Conservation (phyloP, 2,113 vertebrate species). For the Setophaga petechia region DNA sequence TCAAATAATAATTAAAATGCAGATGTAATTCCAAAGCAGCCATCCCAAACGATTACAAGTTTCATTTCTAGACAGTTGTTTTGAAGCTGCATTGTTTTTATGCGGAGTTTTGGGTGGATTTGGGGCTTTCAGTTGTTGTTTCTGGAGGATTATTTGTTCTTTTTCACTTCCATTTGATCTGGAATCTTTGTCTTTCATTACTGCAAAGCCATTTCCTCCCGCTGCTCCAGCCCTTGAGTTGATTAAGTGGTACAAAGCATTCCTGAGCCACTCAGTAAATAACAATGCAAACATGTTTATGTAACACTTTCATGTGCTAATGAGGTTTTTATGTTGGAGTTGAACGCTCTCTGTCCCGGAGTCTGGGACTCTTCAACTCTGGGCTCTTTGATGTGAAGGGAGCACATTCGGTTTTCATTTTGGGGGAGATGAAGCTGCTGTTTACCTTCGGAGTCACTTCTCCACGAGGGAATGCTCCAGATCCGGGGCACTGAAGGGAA, state of each 20-base stretch:
- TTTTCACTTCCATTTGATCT: neutral
- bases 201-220: constrained; percentile 46
- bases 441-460: constrained; percentile 6
- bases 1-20: neutral
- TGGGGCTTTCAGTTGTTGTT: neutral
- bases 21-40: neutral
- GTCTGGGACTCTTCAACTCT: constrained; percentile 31
- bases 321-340: constrained; percentile 10
- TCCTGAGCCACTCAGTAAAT: constrained; percentile 49
- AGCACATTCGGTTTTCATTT: constrained; percentile 19
- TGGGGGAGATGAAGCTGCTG: neutral
- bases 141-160: neutral
- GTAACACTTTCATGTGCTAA: constrained; percentile 48
- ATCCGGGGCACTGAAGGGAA: neutral
- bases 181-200: constrained; percentile 43
- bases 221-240: constrained; percentile 28
- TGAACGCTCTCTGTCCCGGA: neutral
- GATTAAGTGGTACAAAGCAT: constrained; percentile 69
- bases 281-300: constrained; percentile 65
- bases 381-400: constrained; percentile 47
- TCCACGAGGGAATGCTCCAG: neutral
- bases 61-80: neutral
- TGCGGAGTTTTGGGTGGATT: fast-evolving
- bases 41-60: neutral
- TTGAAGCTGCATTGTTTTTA: neutral